Conservation (phyloP, 23 tunicate species). For the Trididemnum miniatum region DNA sequence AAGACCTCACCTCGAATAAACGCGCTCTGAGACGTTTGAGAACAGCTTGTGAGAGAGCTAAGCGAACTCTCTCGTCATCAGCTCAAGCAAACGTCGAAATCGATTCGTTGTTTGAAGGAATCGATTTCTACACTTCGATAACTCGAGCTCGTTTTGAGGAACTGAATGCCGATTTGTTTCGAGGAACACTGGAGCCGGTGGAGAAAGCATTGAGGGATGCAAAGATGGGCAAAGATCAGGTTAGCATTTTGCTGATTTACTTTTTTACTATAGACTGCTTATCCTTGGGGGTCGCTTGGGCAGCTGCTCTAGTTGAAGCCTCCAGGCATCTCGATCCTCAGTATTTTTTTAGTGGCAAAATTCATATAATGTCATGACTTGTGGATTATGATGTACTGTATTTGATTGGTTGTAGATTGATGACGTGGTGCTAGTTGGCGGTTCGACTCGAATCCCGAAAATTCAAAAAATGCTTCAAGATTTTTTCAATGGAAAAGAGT, state of each 20-base stretch:
- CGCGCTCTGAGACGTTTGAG: constrained; percentile 93
- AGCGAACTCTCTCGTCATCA: constrained; percentile 96
- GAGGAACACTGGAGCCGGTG: constrained; percentile 82
- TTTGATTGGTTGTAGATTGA: constrained; percentile 30
- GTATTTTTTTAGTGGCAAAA: neutral
- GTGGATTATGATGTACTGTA: neutral
- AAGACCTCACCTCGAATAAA: constrained; percentile 74
- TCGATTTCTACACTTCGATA: constrained; percentile 78
- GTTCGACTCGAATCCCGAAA: constrained; percentile 73
- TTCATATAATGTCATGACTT: neutral
- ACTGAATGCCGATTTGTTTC: constrained; percentile 62
- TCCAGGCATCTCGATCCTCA: neutral
- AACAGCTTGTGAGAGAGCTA: constrained; percentile 97
- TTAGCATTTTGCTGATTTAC: neutral
- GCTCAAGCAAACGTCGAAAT: constrained; percentile 91
- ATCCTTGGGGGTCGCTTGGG: neutral
- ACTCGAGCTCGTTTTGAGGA: constrained; percentile 87
- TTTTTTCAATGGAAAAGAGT: constrained; percentile 58
- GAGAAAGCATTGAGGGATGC: constrained; percentile 78
- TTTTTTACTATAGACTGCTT: neutral
- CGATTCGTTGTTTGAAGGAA: constrained; percentile 77
- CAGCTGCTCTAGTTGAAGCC: neutral
- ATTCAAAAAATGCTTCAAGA: constrained; percentile 51
- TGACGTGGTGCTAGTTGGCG: constrained; percentile 67
- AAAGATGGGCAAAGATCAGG: constrained; percentile 69